Evolutionary conservation across 2,113 vertebrate species (phyloP).

Genomic region (Ophthalmolycus amberensis): DNA sequence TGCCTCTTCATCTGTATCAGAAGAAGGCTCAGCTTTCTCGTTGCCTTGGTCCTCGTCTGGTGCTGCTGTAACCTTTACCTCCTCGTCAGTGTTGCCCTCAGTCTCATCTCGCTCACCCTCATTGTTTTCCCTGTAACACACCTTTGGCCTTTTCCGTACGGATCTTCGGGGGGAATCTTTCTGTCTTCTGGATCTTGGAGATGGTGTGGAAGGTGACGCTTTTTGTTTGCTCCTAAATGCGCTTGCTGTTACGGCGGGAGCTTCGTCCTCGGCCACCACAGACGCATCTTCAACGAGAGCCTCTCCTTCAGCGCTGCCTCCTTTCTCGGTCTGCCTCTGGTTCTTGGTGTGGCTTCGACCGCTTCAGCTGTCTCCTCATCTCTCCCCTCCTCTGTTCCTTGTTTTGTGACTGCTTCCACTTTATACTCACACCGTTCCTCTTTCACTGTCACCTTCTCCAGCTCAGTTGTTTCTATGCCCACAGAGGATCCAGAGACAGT

Average conservation of each 20-base stretch:
- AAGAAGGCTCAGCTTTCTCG: constrained; percentile 59
- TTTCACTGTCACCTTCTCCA: not conserved
- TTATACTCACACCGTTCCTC: not conserved
- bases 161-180: constrained; percentile 2
- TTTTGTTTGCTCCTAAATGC: constrained; percentile 1
- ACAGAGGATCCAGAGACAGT: not conserved
- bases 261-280: not conserved
- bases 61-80: constrained; percentile 80
- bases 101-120: constrained; percentile 21
- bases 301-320: not conserved
- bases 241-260: not conserved
- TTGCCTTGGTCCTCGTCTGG: constrained; percentile 58
- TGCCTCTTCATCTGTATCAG: constrained; percentile 69
- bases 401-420: not conserved
- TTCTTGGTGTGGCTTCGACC: constrained; percentile 9
- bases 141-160: not conserved
- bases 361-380: not conserved
- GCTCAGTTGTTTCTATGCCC: not conserved
- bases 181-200: not conserved
- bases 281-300: not conserved
- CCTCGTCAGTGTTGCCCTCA: constrained; percentile 64
- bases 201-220: not conserved
- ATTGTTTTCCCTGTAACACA: constrained; percentile 76
- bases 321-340: constrained; percentile 2
- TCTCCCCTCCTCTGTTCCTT: not conserved